Conservation (phyloP, 2,888 invertebrate species). For the Scelioninae gen. 2 region DNA sequence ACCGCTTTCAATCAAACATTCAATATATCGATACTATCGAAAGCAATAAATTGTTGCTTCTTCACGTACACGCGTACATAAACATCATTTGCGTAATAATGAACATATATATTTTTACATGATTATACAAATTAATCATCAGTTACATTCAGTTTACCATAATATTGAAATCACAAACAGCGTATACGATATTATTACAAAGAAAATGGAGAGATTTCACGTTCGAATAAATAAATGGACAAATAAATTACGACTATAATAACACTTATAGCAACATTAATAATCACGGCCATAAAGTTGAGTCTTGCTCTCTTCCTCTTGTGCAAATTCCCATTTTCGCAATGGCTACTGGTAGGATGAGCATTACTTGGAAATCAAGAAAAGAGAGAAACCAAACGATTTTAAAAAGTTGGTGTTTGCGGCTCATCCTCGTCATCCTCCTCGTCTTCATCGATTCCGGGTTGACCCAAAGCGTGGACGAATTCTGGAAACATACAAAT, state of each 20-base stretch:
- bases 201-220: slow-evolving; percentile 23
- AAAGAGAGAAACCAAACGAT: slow-evolving; percentile 24
- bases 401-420: slow-evolving; percentile 70
- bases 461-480: slow-evolving; percentile 90
- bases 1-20: no score
- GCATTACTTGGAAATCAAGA: slow-evolving; percentile 9
- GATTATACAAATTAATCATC: no score
- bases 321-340: slow-evolving; percentile 13
- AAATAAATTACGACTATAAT: background rate
- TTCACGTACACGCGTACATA: no score
- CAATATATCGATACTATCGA: no score
- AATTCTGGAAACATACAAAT: slow-evolving; percentile 79
- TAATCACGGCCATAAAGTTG: slow-evolving; percentile 21
- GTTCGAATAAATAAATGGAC: background rate
- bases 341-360: slow-evolving; percentile 33
- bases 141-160: no score
- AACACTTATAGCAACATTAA: slow-evolving; percentile 9
- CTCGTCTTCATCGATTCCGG: slow-evolving; percentile 83
- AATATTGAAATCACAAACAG: no score
- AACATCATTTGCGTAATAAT: no score
- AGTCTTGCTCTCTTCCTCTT: slow-evolving; percentile 44
- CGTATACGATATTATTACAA: no score
- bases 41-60: no score
- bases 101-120: no score
- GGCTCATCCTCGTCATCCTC: slow-evolving; percentile 84